Conservation (phyloP, 2,113 vertebrate genomes). For the Varanus komodoensis region DNA sequence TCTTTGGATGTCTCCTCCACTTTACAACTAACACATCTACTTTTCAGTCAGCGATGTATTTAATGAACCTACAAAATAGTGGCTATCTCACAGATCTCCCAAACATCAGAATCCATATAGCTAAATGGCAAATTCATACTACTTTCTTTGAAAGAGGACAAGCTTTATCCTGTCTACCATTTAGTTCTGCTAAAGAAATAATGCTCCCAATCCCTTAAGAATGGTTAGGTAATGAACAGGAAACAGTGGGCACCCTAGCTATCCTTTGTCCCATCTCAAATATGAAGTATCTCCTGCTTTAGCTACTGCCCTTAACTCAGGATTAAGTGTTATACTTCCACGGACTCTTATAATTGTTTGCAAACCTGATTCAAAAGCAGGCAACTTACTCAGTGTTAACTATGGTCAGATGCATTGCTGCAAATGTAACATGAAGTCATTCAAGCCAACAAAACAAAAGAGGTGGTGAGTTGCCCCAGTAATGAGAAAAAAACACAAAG, state of each 20-base stretch:
- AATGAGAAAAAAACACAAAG: not conserved
- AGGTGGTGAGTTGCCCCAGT: too few relatives aligned
- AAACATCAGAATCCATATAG: conserved; percentile 24
- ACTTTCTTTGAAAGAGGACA: not conserved
- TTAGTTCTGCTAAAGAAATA: not conserved
- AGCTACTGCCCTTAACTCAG: not conserved
- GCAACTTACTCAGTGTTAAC: not conserved
- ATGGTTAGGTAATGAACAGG: not conserved
- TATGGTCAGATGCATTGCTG: not conserved
- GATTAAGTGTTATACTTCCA: not conserved
- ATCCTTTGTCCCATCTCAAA: not conserved
- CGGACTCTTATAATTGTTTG: not conserved
- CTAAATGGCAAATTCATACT: conserved; percentile 10
- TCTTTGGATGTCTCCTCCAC: not conserved
- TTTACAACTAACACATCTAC: conserved; percentile 26
- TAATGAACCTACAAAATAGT: conserved; percentile 21
- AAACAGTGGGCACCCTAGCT: not conserved
- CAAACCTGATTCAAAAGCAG: not conserved
- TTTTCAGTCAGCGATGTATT: not conserved
- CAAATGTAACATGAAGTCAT: not conserved
- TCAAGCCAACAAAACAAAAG: not conserved
- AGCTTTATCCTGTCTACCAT: not conserved
- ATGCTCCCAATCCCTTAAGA: not conserved
- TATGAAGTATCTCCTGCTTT: not conserved
- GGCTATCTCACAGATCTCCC: conserved; percentile 24